Base-by-base conservation (phyloP, 2,113 vertebrate genomes). In the Sinocyclocheilus anshuiensis region DNA sequence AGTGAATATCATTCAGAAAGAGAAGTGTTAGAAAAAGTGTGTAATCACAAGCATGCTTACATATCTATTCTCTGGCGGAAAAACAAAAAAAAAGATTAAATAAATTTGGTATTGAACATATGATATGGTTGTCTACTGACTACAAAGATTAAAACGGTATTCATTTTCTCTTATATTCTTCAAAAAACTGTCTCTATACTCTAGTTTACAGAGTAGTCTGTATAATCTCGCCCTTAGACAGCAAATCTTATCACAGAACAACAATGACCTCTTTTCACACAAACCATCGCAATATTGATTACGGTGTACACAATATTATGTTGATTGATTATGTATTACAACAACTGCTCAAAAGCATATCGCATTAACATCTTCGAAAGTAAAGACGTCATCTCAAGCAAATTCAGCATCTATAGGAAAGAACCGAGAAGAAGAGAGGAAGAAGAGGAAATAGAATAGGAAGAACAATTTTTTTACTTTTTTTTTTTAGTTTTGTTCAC, bases 1-100 rank as follows among this genome's bases (percentile, higher is more conserved):
- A 48, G 61, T 57, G 74, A 78, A 84, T 55, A 75, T 45, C 24
- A 80, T 81, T 59, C 39, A 75, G 55, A 81, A 75, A 81, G 67
- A 61, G 79, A 84, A 84, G 26, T 57, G 29, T 59, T 48, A 72
- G 67, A 45, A 71, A 84, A 77, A 42, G 18, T 55, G 26, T 74
- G 63, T 71, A 22, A 53, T 50, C 84, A 65, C 72, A 67, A 77
- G 65, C 79, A 82, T 82, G 81, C 81, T 69, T 53, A 71, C 81
- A 53, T 82, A 71, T 4, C n/a, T 33, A 78, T 36, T 26, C 53
- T 45, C 63, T 69, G 61, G 78, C 15, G 26, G n/a, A 16, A 39
- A 59, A 79, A 33, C 7, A 16, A 42, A 2, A 13, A 45, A 45
- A 45, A 45, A 45, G 42, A 45, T 45, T 45, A 45, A 45, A 45